Evolutionary conservation across 2,888 invertebrate genomes (phyloP).

Genomic region (Deilephila elpenor): DNA sequence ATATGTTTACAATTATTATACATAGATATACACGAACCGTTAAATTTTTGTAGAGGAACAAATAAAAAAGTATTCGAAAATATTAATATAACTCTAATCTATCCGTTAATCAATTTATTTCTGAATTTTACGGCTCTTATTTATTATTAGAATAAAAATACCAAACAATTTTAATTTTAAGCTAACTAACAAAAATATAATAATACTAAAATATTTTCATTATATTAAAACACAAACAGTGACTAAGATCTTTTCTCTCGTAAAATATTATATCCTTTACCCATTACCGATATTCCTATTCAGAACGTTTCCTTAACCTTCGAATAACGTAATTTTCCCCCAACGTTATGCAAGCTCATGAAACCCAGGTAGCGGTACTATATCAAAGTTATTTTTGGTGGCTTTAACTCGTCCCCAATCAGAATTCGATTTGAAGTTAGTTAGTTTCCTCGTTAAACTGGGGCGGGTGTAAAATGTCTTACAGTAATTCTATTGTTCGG

Average conservation of each 20-base stretch:
- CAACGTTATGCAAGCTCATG: conserved; percentile 1
- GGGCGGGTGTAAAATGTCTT: not conserved
- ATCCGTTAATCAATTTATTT: too few relatives aligned
- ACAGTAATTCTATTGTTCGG: not conserved
- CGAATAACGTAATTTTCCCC: not conserved
- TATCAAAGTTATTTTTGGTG: not conserved
- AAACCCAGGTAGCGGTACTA: not conserved
- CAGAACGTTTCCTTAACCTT: not conserved
- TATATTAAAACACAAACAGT: too few relatives aligned
- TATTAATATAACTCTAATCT: too few relatives aligned
- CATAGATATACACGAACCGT: too few relatives aligned
- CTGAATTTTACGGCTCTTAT: too few relatives aligned
- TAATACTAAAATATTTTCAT: too few relatives aligned
- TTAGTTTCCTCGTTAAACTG: not conserved
- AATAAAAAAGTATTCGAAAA: too few relatives aligned
- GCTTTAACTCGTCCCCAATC: conserved; percentile 1
- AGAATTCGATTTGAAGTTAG: conserved; percentile 8
- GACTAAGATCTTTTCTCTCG: too few relatives aligned
- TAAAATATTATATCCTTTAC: too few relatives aligned
- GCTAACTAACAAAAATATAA: not conserved
- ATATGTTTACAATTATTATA: not conserved
- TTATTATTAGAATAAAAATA: not conserved
- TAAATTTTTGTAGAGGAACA: too few relatives aligned
- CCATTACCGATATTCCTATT: too few relatives aligned
- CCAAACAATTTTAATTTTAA: not conserved